These are phyloP conservation scores for Oscheius sp. DNA, from an alignment of 1,140 invertebrate species.

Conservation along the genomic window DNA sequence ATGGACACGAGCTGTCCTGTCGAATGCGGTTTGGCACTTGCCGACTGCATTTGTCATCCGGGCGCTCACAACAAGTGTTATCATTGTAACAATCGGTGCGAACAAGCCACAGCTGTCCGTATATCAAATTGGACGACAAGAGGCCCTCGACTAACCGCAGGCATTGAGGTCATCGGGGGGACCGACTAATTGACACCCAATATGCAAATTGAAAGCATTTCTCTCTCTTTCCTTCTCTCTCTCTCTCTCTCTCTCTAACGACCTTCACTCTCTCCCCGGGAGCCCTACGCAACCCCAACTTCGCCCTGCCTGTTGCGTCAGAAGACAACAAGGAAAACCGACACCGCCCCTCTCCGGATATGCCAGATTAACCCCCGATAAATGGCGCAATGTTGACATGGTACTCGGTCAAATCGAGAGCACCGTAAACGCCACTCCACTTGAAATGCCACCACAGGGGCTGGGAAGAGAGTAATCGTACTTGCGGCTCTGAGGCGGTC, in stretches of 20 bases:
- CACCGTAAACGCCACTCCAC: neutral
- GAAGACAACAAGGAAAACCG: conserved; percentile 10
- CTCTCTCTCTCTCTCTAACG: too few relatives aligned
- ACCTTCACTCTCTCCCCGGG: neutral
- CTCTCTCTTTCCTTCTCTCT: too few relatives aligned
- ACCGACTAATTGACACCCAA: too few relatives aligned
- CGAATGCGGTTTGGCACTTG: conserved; percentile 11
- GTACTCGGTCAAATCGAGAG: too few relatives aligned
- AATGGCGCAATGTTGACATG: conserved; percentile 8
- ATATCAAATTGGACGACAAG: conserved; percentile 2
- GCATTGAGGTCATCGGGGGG: too few relatives aligned
- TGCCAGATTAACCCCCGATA: conserved; percentile 8
- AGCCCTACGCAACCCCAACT: too few relatives aligned
- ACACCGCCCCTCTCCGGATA: neutral
- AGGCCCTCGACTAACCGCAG: too few relatives aligned
- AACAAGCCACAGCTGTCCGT: conserved; percentile 9
- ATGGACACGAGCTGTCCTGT: too few relatives aligned
- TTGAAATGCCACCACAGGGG: too few relatives aligned
- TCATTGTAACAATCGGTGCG: conserved; percentile 10
- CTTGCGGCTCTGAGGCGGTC: too few relatives aligned
- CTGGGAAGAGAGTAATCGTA: too few relatives aligned
- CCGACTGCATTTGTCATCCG: conserved; percentile 3
- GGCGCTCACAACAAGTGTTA: conserved; percentile 10
- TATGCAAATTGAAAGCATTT: too few relatives aligned
- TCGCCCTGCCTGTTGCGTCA: neutral